These are phyloP conservation scores for Dendrolimus houi DNA, from an alignment of 2,888 invertebrate genomes.

Conservation along the genomic window DNA sequence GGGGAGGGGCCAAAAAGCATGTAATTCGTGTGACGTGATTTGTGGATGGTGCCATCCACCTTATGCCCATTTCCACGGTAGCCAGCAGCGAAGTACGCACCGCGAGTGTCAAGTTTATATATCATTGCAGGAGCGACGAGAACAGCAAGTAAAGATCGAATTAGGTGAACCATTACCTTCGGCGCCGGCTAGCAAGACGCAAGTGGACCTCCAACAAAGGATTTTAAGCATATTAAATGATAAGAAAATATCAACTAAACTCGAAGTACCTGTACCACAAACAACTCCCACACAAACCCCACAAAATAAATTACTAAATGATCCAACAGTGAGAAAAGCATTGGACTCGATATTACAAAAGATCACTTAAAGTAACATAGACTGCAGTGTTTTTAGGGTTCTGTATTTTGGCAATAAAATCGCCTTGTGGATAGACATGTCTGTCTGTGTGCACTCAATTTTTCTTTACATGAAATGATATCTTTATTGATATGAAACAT, in stretches of 20 bases:
- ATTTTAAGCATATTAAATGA: slow-evolving; percentile 88
- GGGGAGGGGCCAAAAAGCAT: too few species aligned
- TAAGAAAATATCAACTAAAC: slow-evolving; percentile 54
- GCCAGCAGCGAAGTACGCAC: too few species aligned
- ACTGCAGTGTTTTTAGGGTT: too few species aligned
- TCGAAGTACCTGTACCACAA: slow-evolving; percentile 24
- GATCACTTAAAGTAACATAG: slow-evolving; percentile 26
- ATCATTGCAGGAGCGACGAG: slow-evolving; percentile 78
- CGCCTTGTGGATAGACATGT: too few species aligned
- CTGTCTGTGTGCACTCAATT: too few species aligned
- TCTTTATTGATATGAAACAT: too few species aligned
- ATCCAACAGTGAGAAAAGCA: slow-evolving; percentile 87
- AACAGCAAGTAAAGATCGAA: slow-evolving; percentile 85
- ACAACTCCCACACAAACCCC: slow-evolving; percentile 32
- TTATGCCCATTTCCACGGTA: too few species aligned
- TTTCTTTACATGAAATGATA: too few species aligned
- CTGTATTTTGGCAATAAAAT: too few species aligned
- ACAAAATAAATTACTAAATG: slow-evolving; percentile 80
- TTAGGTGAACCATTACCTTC: slow-evolving; percentile 79
- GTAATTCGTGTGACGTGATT: too few species aligned
- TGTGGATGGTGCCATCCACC: too few species aligned
- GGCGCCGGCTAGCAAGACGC: slow-evolving; percentile 66
- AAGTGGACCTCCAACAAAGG: slow-evolving; percentile 84
- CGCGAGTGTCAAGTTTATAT: too few species aligned
- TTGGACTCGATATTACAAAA: slow-evolving; percentile 80